phyloP scores from a whole-genome alignment of 2,888 invertebrate species.

The Deilephila porcellus region DNA sequence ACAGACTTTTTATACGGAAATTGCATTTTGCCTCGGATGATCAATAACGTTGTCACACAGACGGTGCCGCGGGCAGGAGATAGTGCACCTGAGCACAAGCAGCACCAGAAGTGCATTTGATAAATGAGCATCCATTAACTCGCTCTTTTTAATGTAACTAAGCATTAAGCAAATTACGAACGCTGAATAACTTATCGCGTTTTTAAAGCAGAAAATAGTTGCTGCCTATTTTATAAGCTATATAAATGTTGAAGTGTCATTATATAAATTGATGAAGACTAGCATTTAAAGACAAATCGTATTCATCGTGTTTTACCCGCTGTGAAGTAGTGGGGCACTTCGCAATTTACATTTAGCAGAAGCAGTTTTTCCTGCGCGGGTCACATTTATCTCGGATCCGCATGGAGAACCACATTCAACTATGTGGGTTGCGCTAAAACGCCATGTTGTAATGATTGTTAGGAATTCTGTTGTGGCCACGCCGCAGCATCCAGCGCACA shows the following conservation, averaged over 20 bases:
- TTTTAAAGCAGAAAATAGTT: neutral
- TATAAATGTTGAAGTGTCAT: neutral
- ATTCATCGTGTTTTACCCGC: neutral
- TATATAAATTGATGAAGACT: neutral
- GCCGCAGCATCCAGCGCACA: neutral
- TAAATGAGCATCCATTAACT: neutral
- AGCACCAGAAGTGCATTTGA: neutral
- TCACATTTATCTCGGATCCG: neutral
- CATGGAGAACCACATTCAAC: slow-evolving; percentile 7
- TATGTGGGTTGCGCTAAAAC: neutral
- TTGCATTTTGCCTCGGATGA: neutral
- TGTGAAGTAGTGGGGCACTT: neutral
- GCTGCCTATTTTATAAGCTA: neutral
- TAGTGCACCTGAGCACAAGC: neutral
- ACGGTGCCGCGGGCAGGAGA: neutral
- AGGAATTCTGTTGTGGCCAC: neutral
- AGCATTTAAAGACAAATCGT: neutral
- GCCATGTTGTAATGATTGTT: slow-evolving; percentile 1
- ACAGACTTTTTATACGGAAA: neutral
- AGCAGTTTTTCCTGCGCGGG: neutral
- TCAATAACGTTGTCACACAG: slow-evolving; percentile 3
- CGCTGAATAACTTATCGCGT: neutral
- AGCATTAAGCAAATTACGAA: slow-evolving; percentile 9
- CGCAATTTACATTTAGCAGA: neutral
- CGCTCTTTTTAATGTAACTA: neutral